Base-by-base conservation (phyloP, 1,140 invertebrate genomes). In the Diprion similis region DNA sequence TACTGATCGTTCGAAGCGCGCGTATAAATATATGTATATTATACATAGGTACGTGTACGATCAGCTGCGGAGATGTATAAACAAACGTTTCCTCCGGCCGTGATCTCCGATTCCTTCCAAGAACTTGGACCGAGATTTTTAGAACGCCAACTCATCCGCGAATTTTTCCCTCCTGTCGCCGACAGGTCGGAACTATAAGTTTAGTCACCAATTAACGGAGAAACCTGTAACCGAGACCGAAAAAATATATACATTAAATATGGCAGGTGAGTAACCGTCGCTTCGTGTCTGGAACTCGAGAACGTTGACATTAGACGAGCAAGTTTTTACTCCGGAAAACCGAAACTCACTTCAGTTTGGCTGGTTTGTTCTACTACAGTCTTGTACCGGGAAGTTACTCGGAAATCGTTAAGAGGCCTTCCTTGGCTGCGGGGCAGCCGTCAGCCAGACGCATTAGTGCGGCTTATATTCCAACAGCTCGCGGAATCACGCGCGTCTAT, bases 381-480 rank as follows among this genome's bases (percentile, higher is more conserved):
- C 13, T 24, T 9, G 15, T 68, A 68, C 67, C 67, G 24, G 67
- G 67, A 68, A 68, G 13, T 51, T 77, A 75, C 75, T 73, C 13
- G 70, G 75, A 78, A 78, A 51, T 45, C 59, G 18, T 68, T 13
- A 65, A 18, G 13, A 64, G 59, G 24, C 24, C 24, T 37, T 37
- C 24, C 24, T 4, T 37, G 6, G 24, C 13, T 18, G 13, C 13
- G 59, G 59, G 13, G 59, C 59, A 70, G 73, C 73, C 71, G 71
- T 75, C 17, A 59, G 48, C 17, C 71, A 75, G 70, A 70, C 71
- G 18, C 45, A 48, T 24, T 73, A 76, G 78, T n/a, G n/a, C 71
- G 66, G 68, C 67, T 47, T 18, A 68, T 66, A 68, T 37, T 37
- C 24, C 24, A 37, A 37, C 24, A 37, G 24, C 24, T 37, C 24